Evolutionary conservation across 2,888 invertebrate genomes (phyloP), one percentile per base, ranked within the genome.

Genomic region (Agrotis clavis): DNA sequence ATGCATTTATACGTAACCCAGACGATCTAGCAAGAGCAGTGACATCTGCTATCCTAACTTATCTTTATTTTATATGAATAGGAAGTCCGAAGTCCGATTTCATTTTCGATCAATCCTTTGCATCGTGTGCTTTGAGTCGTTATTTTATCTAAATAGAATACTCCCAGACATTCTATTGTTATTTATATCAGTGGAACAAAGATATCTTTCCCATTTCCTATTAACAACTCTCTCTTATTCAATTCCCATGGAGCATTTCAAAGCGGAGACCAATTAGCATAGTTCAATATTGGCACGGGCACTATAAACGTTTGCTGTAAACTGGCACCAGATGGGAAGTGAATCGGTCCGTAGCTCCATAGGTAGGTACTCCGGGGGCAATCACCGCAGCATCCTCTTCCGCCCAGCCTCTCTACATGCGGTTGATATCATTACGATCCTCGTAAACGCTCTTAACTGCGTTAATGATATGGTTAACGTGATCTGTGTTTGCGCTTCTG

Each of bases 341-440:
- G 86, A 80, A 82, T 83, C 79, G 76, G 78, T 54, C 53, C 63
- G 53, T 73, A 79, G 63, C 74, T 48, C 35, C 45, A 18, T 57
- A 57, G 72, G 19, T 63, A 68, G 25, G 53, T 81, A 48, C 68
- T 60, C 57, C 74, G 89, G 85, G 93, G 92, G 90, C 93, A 93
- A 91, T 92, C 92, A 93, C 93, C 92, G 91, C 76, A 88, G 87
- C 88, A 91, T 91, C 91, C 92, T 91, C 90, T 92, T 93, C 94
- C 93, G 92, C 76, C 82, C 87, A 88, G 86, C 83, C 79, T 86
- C 85, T 59, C 85, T 59, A 73, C 87, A 86, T 79, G 86, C 82
- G 51, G 78, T 82, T 86, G 79, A 68, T 75, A 64, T 70, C 67
- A 71, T 68, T 67, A 71, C 61, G 60, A 53, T 59, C 70, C 61